These are phyloP conservation scores for Muricea muricata DNA, from an alignment of 92 coral and sea anemone genomes.

Conservation along the genomic window DNA sequence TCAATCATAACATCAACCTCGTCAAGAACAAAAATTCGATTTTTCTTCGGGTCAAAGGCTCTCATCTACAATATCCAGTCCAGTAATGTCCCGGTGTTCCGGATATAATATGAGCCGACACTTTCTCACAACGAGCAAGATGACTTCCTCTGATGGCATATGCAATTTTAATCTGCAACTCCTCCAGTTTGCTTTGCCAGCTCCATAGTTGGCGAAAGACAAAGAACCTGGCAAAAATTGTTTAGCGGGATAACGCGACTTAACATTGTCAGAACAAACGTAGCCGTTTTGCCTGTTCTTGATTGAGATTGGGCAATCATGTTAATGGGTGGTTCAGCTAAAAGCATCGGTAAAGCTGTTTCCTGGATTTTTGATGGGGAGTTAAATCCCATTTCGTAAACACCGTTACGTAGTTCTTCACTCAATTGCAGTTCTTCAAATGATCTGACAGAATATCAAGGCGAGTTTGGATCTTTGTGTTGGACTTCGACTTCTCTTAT, in stretches of 20 bases:
- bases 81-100: conserved; percentile 93
- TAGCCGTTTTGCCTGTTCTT: conserved; percentile 96
- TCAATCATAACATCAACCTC: conserved; percentile 99
- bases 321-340: conserved; percentile 97
- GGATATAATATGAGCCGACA: conserved; percentile 83
- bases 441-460: conserved; percentile 88
- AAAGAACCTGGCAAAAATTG: conserved; percentile 75
- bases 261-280: conserved; percentile 93
- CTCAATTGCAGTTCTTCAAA: conserved; percentile 97
- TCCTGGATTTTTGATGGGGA: conserved; percentile 96
- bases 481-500: conserved; percentile 86
- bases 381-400: conserved; percentile 98
- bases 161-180: conserved; percentile 87
- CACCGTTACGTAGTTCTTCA: conserved; percentile 77
- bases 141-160: conserved; percentile 86
- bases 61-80: conserved; percentile 80
- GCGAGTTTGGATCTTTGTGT: conserved; percentile 86
- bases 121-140: conserved; percentile 73
- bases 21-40: conserved; percentile 89
- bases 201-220: conserved; percentile 93
- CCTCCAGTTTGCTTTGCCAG: conserved; percentile 95
- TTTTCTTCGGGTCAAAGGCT: conserved; percentile 76
- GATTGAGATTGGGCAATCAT: conserved; percentile 99
- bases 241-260: conserved; percentile 91
- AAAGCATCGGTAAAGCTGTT: conserved; percentile 94